These are phyloP conservation scores for Toxotes chatareus DNA, from an alignment of 2,113 vertebrate species.

Conservation along the genomic window DNA sequence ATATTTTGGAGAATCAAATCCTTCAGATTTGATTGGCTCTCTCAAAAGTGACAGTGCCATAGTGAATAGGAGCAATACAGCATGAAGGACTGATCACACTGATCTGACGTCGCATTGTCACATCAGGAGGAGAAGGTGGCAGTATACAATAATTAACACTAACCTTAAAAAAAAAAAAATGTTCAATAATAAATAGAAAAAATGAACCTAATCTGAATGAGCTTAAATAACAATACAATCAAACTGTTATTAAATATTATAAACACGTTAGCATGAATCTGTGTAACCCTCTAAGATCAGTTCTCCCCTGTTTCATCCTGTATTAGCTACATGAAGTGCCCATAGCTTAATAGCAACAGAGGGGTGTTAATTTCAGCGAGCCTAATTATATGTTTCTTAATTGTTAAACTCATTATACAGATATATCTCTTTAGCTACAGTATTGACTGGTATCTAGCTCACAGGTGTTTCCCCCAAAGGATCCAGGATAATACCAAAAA, in stretches of 20 bases:
- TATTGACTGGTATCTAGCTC: conserved; percentile 32
- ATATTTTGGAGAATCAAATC: not conserved
- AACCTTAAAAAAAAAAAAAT: not conserved
- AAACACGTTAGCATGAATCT: not conserved
- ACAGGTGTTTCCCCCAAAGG: conserved; percentile 44
- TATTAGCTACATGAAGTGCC: not conserved
- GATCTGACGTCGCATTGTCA: not conserved
- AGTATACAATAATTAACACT: not conserved
- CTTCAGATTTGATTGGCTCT: not conserved
- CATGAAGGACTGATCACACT: not conserved
- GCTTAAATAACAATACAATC: not conserved
- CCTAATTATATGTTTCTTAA: conserved; percentile 49
- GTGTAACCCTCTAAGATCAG: conserved; percentile 1
- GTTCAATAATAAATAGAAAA: not conserved
- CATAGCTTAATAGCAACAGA: not conserved
- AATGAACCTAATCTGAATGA: not conserved
- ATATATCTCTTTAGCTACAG: conserved; percentile 37
- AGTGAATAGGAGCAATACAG: not conserved
- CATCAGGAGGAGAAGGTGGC: no score
- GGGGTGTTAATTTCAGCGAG: not conserved
- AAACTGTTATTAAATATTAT: not conserved
- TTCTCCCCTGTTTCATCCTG: not conserved
- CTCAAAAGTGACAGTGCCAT: not conserved
- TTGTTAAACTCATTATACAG: conserved; percentile 50
- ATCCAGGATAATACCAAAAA: conserved; percentile 18